Percentiles rank a stretch among this genome's conserved stretches.
Evolutionary conservation across 1,140 invertebrate genomes (phyloP).

Genomic region (Tetraneura akinire): DNA sequence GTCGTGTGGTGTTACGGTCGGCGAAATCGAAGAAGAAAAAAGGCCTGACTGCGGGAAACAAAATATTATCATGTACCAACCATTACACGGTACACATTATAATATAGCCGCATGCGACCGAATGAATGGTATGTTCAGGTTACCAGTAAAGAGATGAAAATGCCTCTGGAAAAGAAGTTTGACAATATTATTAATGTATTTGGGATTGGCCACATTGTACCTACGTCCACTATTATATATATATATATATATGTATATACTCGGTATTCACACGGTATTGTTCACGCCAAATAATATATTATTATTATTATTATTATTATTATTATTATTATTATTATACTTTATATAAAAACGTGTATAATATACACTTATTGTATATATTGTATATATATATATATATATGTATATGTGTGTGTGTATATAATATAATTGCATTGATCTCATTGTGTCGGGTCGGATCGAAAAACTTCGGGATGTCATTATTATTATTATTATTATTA

Average conservation of each 20-base stretch:
- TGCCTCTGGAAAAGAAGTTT: neutral
- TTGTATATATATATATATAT: too few species aligned
- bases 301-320: neutral
- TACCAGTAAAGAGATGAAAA: neutral
- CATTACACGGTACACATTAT: neutral
- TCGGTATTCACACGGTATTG: too few species aligned
- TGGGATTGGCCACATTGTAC: too few species aligned
- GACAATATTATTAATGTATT: slow-evolving; percentile 30
- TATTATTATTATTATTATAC: too few species aligned
- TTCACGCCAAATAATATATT: neutral
- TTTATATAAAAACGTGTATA: neutral
- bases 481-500: neutral
- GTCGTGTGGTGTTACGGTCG: neutral
- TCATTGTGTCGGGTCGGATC: too few species aligned
- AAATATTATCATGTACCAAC: neutral
- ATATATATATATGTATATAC: too few species aligned
- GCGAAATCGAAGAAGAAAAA: slow-evolving; percentile 13
- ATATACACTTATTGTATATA: neutral
- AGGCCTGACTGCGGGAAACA: slow-evolving; percentile 1
- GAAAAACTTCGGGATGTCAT: neutral
- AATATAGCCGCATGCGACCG: neutral
- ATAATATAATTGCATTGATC: too few species aligned
- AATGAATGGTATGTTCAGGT: too few species aligned
- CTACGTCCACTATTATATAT: neutral
- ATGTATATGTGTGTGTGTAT: too few species aligned